Conservation (phyloP, 2,888 invertebrate species). For the Tricholauxania praeusta region DNA sequence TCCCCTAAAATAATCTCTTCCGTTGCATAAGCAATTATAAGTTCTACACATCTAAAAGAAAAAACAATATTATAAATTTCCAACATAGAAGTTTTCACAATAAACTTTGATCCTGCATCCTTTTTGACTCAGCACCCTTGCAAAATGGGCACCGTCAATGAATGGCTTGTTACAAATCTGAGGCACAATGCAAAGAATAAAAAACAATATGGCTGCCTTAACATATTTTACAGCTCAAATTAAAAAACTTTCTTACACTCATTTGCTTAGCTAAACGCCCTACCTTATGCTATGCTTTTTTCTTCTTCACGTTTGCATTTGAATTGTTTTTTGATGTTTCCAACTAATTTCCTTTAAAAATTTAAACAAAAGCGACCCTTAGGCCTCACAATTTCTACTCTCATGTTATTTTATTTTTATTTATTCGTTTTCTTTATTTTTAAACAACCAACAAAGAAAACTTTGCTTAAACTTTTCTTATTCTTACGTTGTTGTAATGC, state of each 20-base stretch:
- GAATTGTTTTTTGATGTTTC: not conserved
- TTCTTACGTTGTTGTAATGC: not conserved
- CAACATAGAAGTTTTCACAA: too few species aligned
- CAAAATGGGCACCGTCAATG: too few species aligned
- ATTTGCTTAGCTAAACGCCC: not conserved
- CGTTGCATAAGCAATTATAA: too few species aligned
- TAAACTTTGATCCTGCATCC: too few species aligned
- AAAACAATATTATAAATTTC: too few species aligned
- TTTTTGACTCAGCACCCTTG: too few species aligned
- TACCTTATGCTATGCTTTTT: not conserved
- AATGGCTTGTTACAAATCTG: too few species aligned
- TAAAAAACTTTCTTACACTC: constrained; percentile 26
- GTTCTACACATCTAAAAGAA: too few species aligned
- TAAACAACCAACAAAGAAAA: constrained; percentile 16
- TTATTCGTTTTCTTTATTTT: constrained; percentile 11
- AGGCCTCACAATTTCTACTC: constrained; percentile 31
- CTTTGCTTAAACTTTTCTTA: constrained; percentile 19
- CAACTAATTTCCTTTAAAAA: constrained; percentile 32
- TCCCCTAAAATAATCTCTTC: too few species aligned
- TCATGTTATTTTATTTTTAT: constrained; percentile 22
- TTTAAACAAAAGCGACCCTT: constrained; percentile 31
- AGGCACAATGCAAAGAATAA: too few species aligned
- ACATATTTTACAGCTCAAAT: constrained; percentile 1
- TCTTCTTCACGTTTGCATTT: not conserved
- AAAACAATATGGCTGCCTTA: constrained; percentile 2